A percentile compares a stretch with the other conserved stretches of the same genome.
Evolutionary conservation across 1,140 invertebrate genomes (phyloP).

Genomic region (Euborellia annulipes): DNA sequence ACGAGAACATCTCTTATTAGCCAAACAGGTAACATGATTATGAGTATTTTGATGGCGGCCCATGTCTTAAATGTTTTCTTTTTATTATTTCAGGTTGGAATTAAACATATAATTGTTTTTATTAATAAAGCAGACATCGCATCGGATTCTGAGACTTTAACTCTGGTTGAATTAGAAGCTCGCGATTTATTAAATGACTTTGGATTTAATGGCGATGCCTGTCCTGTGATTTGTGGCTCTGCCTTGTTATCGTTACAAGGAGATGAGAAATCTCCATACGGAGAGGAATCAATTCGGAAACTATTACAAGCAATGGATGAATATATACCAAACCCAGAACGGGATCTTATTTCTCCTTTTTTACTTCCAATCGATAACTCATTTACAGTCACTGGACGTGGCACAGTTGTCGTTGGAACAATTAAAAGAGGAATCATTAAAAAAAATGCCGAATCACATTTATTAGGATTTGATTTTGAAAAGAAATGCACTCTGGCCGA

Average conservation of each 20-base stretch:
- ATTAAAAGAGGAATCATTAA: constrained; percentile 44
- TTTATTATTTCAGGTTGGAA: constrained; percentile 32
- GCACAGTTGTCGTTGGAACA: constrained; percentile 76
- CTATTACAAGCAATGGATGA: constrained; percentile 63
- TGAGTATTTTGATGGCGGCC: too few relatives aligned
- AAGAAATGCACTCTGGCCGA: constrained; percentile 56
- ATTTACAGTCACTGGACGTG: constrained; percentile 63
- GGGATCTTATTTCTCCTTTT: constrained; percentile 64
- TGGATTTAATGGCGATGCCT: constrained; percentile 63
- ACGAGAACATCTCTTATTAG: constrained; percentile 63
- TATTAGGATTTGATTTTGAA: constrained; percentile 61
- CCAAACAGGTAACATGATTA: constrained; percentile 46
- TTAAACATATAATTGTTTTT: constrained; percentile 55
- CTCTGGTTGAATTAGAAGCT: constrained; percentile 62
- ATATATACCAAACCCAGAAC: constrained; percentile 55
- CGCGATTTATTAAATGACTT: constrained; percentile 73
- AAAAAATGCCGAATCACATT: constrained; percentile 51
- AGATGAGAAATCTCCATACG: constrained; percentile 47
- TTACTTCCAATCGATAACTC: constrained; percentile 70
- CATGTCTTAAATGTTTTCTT: too few relatives aligned
- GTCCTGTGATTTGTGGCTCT: constrained; percentile 73
- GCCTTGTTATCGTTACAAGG: constrained; percentile 66
- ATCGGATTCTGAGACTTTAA: constrained; percentile 67
- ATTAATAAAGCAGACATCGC: constrained; percentile 92
- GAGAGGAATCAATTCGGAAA: constrained; percentile 51